phyloP scores from a whole-genome alignment of 1,140 invertebrate species.

The Apolygus lucorum region DNA sequence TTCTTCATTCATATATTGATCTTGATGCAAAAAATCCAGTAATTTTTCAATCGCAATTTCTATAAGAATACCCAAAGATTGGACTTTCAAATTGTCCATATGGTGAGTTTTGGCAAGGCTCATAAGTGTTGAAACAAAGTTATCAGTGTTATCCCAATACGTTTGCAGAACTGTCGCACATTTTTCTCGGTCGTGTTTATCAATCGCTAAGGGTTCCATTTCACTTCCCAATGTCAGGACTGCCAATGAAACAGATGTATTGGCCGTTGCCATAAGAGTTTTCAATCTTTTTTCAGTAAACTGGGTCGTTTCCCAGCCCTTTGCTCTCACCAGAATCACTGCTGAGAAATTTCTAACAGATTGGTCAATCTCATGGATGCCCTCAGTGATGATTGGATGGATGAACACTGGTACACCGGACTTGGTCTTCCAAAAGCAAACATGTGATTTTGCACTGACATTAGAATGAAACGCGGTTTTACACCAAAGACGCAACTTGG shows the following conservation, averaged over 20 bases:
- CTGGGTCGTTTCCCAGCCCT: constrained; percentile 23
- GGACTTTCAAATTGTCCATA: constrained; percentile 19
- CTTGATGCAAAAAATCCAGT: constrained; percentile 24
- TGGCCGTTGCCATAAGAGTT: constrained; percentile 10
- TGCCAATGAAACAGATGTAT: constrained; percentile 18
- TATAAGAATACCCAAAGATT: constrained; percentile 9
- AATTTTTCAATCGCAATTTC: constrained; percentile 22
- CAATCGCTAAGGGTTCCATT: not conserved
- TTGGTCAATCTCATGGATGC: not conserved
- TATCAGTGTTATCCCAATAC: not conserved
- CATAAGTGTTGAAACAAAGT: not conserved
- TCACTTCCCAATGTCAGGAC: constrained; percentile 22
- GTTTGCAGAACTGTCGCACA: constrained; percentile 8
- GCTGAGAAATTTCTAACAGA: constrained; percentile 22
- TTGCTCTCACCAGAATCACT: constrained; percentile 24
- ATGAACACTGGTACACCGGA: constrained; percentile 23
- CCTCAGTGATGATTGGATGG: constrained; percentile 20
- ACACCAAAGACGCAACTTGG: constrained; percentile 26
- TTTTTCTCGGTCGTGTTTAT: not conserved
- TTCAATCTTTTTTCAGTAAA: constrained; percentile 16
- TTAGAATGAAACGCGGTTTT: constrained; percentile 23
- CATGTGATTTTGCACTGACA: constrained; percentile 4
- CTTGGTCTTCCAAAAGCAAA: constrained; percentile 7
- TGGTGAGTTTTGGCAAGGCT: constrained; percentile 15
- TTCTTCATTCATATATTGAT: constrained; percentile 19